Conservation (phyloP, 2,888 invertebrate species). For the Keiferia lycopersicella region DNA sequence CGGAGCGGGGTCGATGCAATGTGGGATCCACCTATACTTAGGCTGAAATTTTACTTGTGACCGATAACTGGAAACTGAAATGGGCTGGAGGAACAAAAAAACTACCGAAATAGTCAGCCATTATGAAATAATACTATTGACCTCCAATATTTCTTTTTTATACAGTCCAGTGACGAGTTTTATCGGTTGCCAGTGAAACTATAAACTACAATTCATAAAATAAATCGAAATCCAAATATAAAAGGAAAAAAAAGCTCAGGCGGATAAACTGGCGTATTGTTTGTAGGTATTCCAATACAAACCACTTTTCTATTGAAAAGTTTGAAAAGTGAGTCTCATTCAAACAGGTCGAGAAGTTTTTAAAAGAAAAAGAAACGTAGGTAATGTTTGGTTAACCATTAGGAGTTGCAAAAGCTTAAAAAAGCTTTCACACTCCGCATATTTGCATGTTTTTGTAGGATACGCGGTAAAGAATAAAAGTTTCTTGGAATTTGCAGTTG, state of each 20-base stretch:
- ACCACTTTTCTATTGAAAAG: not conserved
- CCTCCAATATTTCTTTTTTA: too few species aligned
- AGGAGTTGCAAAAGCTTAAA: constrained; percentile 37
- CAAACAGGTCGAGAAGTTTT: constrained; percentile 8
- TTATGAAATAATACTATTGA: too few species aligned
- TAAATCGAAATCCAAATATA: not conserved
- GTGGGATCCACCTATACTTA: too few species aligned
- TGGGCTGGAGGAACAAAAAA: too few species aligned
- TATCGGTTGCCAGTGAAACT: too few species aligned
- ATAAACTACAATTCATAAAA: too few species aligned
- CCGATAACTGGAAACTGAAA: too few species aligned
- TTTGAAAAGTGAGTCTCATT: not conserved
- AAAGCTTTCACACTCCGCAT: constrained; percentile 53
- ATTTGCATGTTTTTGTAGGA: constrained; percentile 67
- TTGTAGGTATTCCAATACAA: not conserved
- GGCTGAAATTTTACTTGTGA: too few species aligned
- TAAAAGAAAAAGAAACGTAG: not conserved
- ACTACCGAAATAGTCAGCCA: too few species aligned
- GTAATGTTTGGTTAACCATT: constrained; percentile 17
- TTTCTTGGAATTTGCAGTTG: not conserved
- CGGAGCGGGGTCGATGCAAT: too few species aligned
- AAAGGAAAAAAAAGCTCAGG: not conserved
- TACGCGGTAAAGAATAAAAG: constrained; percentile 27
- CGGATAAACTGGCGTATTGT: not conserved
- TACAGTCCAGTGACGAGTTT: too few species aligned